Conservation (phyloP, 2,797 vertebrate species). For the Microctenopoma lineatum region DNA sequence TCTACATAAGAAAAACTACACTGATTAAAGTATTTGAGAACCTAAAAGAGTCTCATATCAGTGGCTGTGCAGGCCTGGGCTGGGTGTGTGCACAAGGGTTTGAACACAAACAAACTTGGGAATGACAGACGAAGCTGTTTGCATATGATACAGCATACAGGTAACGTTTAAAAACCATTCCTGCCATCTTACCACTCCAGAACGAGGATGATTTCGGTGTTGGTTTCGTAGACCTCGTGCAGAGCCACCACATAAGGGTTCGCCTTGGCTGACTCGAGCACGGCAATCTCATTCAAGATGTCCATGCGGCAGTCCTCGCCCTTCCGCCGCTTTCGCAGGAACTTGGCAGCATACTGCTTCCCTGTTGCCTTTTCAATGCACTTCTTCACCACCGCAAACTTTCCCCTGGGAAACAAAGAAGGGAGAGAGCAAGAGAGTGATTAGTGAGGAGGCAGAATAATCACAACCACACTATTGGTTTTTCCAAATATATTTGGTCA, state of each 20-base stretch:
- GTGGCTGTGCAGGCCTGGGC: not conserved
- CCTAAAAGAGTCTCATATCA: constrained; percentile 15
- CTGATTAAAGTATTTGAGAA: constrained; percentile 30
- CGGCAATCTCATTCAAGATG: constrained; percentile 87
- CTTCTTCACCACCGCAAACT: constrained; percentile 90
- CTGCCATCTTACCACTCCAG: constrained; percentile 85
- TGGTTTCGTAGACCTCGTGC: constrained; percentile 88
- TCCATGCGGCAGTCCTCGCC: constrained; percentile 87
- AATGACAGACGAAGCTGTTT: not conserved
- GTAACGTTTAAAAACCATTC: constrained; percentile 6
- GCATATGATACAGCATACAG: not conserved
- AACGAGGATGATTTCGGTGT: constrained; percentile 85
- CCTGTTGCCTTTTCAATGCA: constrained; percentile 86
- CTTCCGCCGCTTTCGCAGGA: constrained; percentile 86
- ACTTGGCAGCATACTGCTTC: constrained; percentile 88
- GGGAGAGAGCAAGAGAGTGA: constrained; percentile 17
- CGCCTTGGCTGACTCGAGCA: constrained; percentile 85
- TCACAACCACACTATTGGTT: constrained; percentile 49
- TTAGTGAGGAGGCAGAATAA: constrained; percentile 51
- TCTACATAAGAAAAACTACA: constrained; percentile 12
- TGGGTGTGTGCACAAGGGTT: not conserved
- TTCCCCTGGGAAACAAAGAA: constrained; percentile 80
- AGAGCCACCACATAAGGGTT: constrained; percentile 86
- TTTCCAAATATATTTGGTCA: constrained; percentile 47
- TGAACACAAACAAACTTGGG: constrained; percentile 14